Evolutionary conservation across 1,140 invertebrate genomes (phyloP), one percentile per base, ranked within the genome.

Genomic region (Oncopodura yosiiana): DNA sequence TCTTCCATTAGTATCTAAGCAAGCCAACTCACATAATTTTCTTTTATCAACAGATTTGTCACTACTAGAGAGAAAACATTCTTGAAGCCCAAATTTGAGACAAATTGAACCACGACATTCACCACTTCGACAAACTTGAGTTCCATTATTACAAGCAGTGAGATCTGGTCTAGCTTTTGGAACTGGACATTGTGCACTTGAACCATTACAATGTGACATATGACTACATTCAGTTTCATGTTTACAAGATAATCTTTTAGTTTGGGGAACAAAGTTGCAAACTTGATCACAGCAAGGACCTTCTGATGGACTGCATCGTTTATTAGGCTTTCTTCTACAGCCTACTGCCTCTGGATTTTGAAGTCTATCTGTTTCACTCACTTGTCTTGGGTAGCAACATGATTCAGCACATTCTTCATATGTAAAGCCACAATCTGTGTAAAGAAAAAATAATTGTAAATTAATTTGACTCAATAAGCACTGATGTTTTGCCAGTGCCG

Each of bases 341-440:
- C 87, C 84, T 60, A 82, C 82, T 51, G 87, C 86, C 0, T 78
- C 76, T 12, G 73, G 74, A 67, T 92, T 89, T 29, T 75, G 70
- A 21, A 78, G 77, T 38, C 73, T 75, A 61, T 89, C 86, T 52
- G 76, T 70, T 19, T 81, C 78, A 62, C 78, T 81, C 3, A 91
- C 71, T 64, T 84, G 73, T 16, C 87, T 74, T 3, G 94, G 93
- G 71, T 94, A 92, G 71, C 95, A 99, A 69, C 95, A 99, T 32
- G 78, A 80, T 65, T 97, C 91, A 54, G 79, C 79, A 72, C 94
- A 98, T 68, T 99, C 94, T 19, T 81, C 78, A 52, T 87, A 81
- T 66, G 94, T 87, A 69, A 94, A 99, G 21, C 95, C 95, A 70
- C 95, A 99, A 71, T 99, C 58, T n/a, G n/a, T n/a, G n/a, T n/a